phyloP scores from a whole-genome alignment of 2,797 vertebrate genomes.

The Margarornis squamiger region DNA sequence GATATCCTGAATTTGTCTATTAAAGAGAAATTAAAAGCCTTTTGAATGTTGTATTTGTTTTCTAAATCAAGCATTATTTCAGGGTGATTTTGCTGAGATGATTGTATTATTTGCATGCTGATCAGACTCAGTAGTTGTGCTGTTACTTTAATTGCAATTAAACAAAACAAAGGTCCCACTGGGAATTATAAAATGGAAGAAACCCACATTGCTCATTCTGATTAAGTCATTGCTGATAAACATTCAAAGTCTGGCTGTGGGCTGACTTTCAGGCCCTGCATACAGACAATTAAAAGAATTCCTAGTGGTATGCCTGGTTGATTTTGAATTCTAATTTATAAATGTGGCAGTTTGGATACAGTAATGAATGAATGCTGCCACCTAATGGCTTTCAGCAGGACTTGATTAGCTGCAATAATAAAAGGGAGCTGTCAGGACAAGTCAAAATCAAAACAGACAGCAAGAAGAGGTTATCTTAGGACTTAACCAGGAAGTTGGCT shows the following conservation, averaged over 20 bases:
- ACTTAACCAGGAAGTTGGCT: background rate
- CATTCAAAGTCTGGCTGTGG: background rate
- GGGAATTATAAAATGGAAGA: background rate
- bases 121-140: background rate
- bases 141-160: conserved; percentile 7
- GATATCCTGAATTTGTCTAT: background rate
- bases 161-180: conserved; percentile 26
- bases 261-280: background rate
- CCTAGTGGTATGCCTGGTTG: background rate
- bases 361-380: conserved; percentile 53
- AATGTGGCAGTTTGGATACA: background rate
- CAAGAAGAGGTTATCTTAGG: background rate
- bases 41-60: background rate
- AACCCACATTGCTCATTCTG: background rate
- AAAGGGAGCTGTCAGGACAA: background rate
- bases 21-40: background rate
- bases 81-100: background rate
- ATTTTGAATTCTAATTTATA: conserved; percentile 14
- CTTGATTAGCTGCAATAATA: background rate
- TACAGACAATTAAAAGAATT: background rate
- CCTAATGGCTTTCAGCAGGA: conserved; percentile 43
- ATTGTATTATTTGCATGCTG: background rate
- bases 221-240: background rate
- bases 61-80: background rate
- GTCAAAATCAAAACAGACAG: background rate